Conservation (phyloP, 1,140 invertebrate species). For the Metopolophium dirhodum region DNA sequence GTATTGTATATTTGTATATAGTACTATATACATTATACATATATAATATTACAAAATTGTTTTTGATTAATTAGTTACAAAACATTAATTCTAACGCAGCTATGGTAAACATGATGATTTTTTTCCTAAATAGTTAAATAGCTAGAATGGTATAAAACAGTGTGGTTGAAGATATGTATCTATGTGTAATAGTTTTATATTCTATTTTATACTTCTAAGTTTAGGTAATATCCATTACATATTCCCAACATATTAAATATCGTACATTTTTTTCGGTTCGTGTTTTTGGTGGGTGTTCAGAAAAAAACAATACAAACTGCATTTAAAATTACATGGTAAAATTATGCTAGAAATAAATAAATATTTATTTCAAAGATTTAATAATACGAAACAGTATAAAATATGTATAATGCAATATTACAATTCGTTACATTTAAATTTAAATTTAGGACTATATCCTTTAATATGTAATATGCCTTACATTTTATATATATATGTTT, state of each 20-base stretch:
- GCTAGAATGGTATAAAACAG: background rate
- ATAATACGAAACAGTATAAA: background rate
- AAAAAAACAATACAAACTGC: background rate
- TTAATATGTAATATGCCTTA: background rate
- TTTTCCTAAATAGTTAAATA: background rate
- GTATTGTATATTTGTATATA: background rate
- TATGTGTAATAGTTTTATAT: background rate
- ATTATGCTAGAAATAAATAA: background rate
- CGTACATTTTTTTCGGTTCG: background rate
- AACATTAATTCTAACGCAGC: background rate
- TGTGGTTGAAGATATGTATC: background rate
- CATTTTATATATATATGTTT: background rate
- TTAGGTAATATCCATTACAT: background rate
- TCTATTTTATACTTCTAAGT: background rate
- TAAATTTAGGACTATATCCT: background rate
- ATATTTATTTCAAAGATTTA: background rate
- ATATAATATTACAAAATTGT: background rate
- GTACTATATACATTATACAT: background rate
- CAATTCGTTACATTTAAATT: background rate
- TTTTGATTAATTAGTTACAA: background rate
- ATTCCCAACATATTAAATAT: background rate
- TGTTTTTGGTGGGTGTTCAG: background rate
- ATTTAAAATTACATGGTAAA: background rate
- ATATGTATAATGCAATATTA: background rate
- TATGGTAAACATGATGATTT: background rate